phyloP scores from a whole-genome alignment of 2,113 vertebrate species.

The Progne subis region DNA sequence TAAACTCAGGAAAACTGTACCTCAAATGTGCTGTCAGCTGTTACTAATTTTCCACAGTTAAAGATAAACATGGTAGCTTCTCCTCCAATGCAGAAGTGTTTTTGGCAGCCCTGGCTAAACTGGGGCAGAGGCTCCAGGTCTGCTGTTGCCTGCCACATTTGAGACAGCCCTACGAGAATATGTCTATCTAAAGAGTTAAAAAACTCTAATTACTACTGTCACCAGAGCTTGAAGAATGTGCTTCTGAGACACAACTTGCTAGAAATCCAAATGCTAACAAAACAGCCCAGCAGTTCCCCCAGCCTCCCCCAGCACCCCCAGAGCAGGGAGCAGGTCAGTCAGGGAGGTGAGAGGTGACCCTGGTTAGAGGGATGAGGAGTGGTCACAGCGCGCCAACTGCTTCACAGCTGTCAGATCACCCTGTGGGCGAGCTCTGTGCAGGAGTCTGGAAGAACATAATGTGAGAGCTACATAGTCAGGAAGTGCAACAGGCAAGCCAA shows the following conservation, averaged over 20 bases:
- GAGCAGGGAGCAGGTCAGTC: background rate
- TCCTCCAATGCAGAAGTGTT: background rate
- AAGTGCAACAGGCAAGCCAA: background rate
- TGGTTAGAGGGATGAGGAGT: background rate
- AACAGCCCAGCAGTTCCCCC: background rate
- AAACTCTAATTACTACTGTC: background rate
- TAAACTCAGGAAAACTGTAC: background rate
- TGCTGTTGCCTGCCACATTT: background rate
- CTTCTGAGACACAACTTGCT: background rate
- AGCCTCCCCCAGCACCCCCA: accelerated
- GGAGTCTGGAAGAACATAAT: background rate
- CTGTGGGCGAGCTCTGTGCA: accelerated
- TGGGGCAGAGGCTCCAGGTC: background rate
- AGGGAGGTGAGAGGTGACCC: background rate
- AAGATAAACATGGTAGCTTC: background rate
- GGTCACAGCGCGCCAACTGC: accelerated
- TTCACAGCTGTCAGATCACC: background rate
- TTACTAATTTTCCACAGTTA: background rate
- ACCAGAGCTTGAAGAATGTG: background rate
- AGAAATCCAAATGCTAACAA: background rate
- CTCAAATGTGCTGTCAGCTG: background rate
- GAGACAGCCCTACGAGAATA: background rate
- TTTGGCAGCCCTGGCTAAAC: background rate
- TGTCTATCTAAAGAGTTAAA: background rate
- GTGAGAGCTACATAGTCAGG: background rate